Evolutionary conservation across 1,140 invertebrate genomes (phyloP).

Genomic region (Trypoxylus dichotomus): DNA sequence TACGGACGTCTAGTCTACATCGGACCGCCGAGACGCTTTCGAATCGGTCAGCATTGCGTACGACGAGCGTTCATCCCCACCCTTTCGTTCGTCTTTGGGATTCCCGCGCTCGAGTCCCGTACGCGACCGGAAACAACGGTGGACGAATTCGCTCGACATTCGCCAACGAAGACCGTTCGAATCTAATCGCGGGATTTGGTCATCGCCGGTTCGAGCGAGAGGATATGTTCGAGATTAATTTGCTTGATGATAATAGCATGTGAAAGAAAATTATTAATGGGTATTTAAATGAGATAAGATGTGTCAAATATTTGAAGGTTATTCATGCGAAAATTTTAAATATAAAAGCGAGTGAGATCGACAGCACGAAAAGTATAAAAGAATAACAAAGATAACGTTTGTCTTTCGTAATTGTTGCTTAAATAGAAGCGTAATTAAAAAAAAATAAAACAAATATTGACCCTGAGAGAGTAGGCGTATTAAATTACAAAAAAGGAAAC

Average conservation of each 20-base stretch:
- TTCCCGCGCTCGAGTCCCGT: constrained; percentile 5
- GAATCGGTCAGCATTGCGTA: constrained; percentile 20
- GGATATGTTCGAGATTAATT: neutral
- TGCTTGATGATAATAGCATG: neutral
- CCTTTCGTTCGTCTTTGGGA: neutral
- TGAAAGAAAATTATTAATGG: neutral
- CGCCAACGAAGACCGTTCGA: neutral
- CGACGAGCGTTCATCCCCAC: constrained; percentile 30
- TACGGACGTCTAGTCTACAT: constrained; percentile 42
- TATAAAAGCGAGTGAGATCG: too few relatives aligned
- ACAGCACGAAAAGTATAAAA: too few relatives aligned
- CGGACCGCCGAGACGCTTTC: constrained; percentile 44
- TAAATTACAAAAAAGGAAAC: too few relatives aligned
- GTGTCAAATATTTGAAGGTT: neutral
- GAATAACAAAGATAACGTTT: too few relatives aligned
- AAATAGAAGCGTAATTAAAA: too few relatives aligned
- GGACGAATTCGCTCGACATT: neutral
- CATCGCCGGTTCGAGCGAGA: too few relatives aligned
- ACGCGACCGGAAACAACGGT: constrained; percentile 26
- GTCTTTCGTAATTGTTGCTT: too few relatives aligned
- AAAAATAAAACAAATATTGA: too few relatives aligned
- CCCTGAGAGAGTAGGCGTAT: too few relatives aligned
- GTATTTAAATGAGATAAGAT: neutral
- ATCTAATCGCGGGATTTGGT: neutral
- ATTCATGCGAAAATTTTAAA: too few relatives aligned